Evolutionary conservation across 2,888 invertebrate species (phyloP).

Genomic region (Palloptera scutellata): DNA sequence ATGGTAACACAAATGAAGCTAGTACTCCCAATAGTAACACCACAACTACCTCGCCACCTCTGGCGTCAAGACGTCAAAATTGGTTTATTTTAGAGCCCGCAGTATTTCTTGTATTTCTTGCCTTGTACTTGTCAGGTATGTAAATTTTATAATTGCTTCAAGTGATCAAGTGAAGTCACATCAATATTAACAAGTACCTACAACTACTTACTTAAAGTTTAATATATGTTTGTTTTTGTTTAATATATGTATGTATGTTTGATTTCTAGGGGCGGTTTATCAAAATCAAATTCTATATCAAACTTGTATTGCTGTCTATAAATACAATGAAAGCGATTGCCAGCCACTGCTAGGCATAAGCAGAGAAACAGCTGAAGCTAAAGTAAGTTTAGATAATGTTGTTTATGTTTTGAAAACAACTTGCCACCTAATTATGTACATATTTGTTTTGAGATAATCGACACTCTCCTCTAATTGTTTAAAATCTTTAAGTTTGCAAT

Average conservation of each 20-base stretch:
- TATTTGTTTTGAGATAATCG: too few species aligned
- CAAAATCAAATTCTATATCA: constrained; percentile 76
- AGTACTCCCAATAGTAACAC: constrained; percentile 20
- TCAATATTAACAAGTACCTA: neutral
- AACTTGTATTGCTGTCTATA: constrained; percentile 71
- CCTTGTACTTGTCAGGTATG: constrained; percentile 58
- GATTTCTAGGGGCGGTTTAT: constrained; percentile 66
- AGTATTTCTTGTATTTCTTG: constrained; percentile 58
- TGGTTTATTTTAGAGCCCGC: constrained; percentile 61
- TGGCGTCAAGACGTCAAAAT: constrained; percentile 24
- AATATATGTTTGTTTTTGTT: neutral
- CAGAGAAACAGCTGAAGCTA: constrained; percentile 67
- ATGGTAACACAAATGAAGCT: constrained; percentile 28
- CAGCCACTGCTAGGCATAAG: constrained; percentile 55
- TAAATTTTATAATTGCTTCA: neutral
- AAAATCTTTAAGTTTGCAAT: too few species aligned
- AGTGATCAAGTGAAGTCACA: neutral
- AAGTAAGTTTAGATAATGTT: constrained; percentile 48
- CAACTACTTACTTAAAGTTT: neutral
- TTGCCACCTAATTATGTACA: too few species aligned
- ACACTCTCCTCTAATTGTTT: too few species aligned
- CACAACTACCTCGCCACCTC: neutral
- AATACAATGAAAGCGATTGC: constrained; percentile 70
- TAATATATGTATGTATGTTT: constrained; percentile 25
- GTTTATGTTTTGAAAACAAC: neutral